Conservation (phyloP, 2,113 vertebrate species). For the Ciconia maguari region DNA sequence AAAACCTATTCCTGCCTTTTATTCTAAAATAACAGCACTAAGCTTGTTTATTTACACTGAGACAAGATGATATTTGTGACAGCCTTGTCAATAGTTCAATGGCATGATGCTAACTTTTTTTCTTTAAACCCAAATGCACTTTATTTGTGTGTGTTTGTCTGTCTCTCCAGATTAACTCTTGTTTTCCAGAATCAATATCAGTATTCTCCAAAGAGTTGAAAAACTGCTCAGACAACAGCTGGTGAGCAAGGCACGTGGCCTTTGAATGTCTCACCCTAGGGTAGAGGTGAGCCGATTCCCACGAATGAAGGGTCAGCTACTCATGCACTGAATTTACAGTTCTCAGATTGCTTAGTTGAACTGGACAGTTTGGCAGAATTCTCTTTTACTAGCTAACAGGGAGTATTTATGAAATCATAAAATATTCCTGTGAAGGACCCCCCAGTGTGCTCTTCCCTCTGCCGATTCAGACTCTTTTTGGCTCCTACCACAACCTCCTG, state of each 20-base stretch:
- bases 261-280: not conserved
- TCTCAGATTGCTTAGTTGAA: not conserved
- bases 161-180: conserved; percentile 19
- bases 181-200: conserved; percentile 52
- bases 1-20: conserved; percentile 61
- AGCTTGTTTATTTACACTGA: conserved; percentile 71
- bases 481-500: not conserved
- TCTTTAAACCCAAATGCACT: conserved; percentile 43
- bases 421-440: not conserved
- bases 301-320: not conserved
- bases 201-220: conserved; percentile 1
- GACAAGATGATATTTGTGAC: conserved; percentile 68
- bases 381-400: not conserved
- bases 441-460: not conserved
- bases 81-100: conserved; percentile 65
- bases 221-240: not conserved
- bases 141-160: conserved; percentile 28
- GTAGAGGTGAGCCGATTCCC: not conserved
- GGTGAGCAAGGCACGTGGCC: not conserved
- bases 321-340: not conserved
- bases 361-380: not conserved
- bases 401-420: not conserved
- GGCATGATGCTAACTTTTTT: conserved; percentile 40
- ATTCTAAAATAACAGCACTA: conserved; percentile 71
- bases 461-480: not conserved